Conservation (phyloP, 2,113 vertebrate species). For the Dromaius novaehollandiae region DNA sequence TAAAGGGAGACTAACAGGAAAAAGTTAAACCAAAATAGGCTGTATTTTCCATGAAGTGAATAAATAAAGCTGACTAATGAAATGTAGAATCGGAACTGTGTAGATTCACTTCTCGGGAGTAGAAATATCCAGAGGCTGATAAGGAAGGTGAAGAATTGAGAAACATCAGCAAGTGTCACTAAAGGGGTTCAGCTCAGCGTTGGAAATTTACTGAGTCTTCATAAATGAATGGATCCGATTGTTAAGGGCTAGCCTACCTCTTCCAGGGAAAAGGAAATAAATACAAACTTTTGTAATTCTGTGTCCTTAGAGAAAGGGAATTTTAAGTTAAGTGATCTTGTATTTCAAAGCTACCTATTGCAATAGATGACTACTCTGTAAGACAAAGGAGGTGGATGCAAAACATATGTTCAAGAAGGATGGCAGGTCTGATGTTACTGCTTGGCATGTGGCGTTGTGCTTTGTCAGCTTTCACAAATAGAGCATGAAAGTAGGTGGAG, state of each 20-base stretch:
- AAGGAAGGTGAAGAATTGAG: not conserved
- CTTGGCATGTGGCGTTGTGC: not conserved
- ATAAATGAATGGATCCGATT: not conserved
- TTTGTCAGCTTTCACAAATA: not conserved
- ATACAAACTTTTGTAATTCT: not conserved
- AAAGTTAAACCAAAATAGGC: not conserved
- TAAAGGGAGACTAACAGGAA: not conserved
- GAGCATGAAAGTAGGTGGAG: not conserved
- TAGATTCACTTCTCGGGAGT: not conserved
- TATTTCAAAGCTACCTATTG: not conserved
- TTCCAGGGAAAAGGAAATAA: not conserved
- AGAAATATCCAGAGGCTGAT: not conserved
- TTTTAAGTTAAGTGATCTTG: not conserved
- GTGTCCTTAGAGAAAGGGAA: not conserved
- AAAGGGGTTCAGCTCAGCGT: not conserved
- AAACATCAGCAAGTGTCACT: not conserved
- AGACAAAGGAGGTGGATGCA: not conserved
- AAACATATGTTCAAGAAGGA: not conserved
- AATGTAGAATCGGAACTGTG: not conserved
- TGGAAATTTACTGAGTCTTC: not conserved
- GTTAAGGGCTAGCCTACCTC: not conserved
- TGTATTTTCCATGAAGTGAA: not conserved
- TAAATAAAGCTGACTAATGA: slow-evolving; percentile 12
- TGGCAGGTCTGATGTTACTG: not conserved
- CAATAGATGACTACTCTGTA: not conserved